Evolutionary conservation across 2,888 invertebrate species (phyloP).

Genomic region (Hermaeophaga mercurialis): DNA sequence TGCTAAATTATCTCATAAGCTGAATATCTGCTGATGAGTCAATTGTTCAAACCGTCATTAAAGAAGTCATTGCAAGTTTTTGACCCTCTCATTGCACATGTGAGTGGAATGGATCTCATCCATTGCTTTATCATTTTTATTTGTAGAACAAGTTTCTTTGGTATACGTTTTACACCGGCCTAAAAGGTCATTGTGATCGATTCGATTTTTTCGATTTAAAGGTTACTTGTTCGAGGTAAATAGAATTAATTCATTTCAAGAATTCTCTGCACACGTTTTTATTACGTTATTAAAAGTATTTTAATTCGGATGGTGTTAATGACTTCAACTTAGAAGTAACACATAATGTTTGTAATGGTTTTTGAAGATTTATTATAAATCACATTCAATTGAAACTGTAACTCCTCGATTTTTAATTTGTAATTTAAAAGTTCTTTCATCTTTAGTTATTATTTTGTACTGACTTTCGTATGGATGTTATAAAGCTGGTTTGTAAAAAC

Average conservation of each 20-base stretch:
- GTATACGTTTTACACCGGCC: constrained; percentile 44
- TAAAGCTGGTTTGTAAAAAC: too few species aligned
- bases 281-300: not conserved
- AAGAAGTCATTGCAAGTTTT: constrained; percentile 23
- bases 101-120: constrained; percentile 28
- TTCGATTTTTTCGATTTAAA: constrained; percentile 53
- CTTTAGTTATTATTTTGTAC: too few species aligned
- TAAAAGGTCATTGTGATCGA: constrained; percentile 53
- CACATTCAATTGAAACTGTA: too few species aligned
- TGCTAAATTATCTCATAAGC: too few species aligned
- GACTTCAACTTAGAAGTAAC: too few species aligned
- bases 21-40: too few species aligned
- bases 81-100: constrained; percentile 28
- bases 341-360: too few species aligned
- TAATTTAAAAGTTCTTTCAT: too few species aligned
- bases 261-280: not conserved
- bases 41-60: constrained; percentile 11
- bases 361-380: too few species aligned
- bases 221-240: constrained; percentile 56
- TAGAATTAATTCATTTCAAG: constrained; percentile 45
- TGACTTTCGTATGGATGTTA: too few species aligned
- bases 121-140: constrained; percentile 34
- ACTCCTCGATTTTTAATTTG: too few species aligned
- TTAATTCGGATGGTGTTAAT: not conserved
- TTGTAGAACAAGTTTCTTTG: constrained; percentile 47